Evolutionary conservation across 2,797 vertebrate genomes (phyloP).

Genomic region (Phoxinus dragarum): DNA sequence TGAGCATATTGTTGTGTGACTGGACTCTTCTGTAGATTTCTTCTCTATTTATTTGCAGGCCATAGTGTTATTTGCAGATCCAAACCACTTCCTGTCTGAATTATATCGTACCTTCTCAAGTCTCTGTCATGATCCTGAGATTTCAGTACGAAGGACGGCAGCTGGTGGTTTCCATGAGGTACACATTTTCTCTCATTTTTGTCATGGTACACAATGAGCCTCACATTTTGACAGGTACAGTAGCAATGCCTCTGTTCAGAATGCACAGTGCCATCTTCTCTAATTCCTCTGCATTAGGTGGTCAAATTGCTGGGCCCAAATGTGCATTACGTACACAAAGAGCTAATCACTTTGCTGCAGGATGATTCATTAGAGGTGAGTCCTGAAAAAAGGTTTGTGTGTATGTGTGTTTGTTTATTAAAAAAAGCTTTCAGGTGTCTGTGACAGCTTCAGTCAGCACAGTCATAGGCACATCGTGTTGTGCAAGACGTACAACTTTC

Average conservation of each 20-base stretch:
- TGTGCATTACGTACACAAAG: slow-evolving; percentile 89
- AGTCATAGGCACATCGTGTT: slow-evolving; percentile 32
- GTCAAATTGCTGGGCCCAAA: slow-evolving; percentile 90
- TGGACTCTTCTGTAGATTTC: neutral
- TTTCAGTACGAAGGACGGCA: slow-evolving; percentile 87
- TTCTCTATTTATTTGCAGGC: slow-evolving; percentile 74
- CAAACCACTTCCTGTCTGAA: slow-evolving; percentile 89
- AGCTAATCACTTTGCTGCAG: slow-evolving; percentile 88
- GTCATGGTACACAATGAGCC: neutral
- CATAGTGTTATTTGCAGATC: slow-evolving; percentile 91
- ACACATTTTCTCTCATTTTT: slow-evolving; percentile 46
- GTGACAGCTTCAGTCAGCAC: slow-evolving; percentile 28
- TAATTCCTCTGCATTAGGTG: slow-evolving; percentile 77
- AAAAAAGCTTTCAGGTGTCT: slow-evolving; percentile 34
- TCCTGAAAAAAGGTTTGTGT: slow-evolving; percentile 32
- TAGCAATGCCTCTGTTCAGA: neutral
- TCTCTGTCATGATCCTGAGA: slow-evolving; percentile 92
- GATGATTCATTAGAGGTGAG: slow-evolving; percentile 93
- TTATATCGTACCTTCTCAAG: slow-evolving; percentile 90
- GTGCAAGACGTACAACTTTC: slow-evolving; percentile 22
- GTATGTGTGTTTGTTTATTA: slow-evolving; percentile 32
- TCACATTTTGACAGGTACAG: neutral
- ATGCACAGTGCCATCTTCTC: slow-evolving; percentile 13
- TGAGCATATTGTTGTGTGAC: neutral
- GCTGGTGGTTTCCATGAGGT: slow-evolving; percentile 94